Evolutionary conservation across 2,888 invertebrate genomes (phyloP).

Genomic region (Polyommatus iphigenia): DNA sequence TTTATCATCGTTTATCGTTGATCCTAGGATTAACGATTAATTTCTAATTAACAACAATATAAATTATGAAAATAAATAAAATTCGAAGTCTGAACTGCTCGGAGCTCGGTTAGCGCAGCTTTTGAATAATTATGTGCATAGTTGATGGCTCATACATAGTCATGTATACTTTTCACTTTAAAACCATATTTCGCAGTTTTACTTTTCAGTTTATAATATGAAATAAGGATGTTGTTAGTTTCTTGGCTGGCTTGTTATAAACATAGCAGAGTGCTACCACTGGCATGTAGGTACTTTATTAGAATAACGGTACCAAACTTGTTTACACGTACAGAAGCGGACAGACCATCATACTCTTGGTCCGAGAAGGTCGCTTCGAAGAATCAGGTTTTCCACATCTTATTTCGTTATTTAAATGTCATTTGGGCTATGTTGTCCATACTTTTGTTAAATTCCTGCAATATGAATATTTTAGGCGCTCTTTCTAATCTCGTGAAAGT

Average conservation of each 20-base stretch:
- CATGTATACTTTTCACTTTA: not conserved
- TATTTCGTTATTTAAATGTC: not conserved
- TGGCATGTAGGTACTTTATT: not conserved
- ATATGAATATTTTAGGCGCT: not conserved
- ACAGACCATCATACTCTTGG: not conserved
- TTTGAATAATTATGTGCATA: conserved; percentile 15
- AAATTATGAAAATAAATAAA: not conserved
- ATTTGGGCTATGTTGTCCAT: not conserved
- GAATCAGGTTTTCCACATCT: not conserved
- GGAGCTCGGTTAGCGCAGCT: conserved; percentile 1
- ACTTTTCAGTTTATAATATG: not conserved
- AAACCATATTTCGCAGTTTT: not conserved
- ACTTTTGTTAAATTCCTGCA: not conserved
- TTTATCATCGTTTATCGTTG: not conserved
- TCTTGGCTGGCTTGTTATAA: not conserved
- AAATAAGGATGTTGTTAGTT: not conserved
- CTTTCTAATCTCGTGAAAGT: too few species aligned
- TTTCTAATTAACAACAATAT: not conserved
- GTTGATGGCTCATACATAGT: not conserved
- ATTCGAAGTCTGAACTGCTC: not conserved
- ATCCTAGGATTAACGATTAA: not conserved
- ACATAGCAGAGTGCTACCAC: not conserved
- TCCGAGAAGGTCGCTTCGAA: conserved; percentile 5
- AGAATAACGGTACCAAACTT: conserved; percentile 4
- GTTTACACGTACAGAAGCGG: not conserved